These are phyloP conservation scores for Pycnonotus jocosus DNA, from an alignment of 2,113 vertebrate genomes.

Conservation along the genomic window DNA sequence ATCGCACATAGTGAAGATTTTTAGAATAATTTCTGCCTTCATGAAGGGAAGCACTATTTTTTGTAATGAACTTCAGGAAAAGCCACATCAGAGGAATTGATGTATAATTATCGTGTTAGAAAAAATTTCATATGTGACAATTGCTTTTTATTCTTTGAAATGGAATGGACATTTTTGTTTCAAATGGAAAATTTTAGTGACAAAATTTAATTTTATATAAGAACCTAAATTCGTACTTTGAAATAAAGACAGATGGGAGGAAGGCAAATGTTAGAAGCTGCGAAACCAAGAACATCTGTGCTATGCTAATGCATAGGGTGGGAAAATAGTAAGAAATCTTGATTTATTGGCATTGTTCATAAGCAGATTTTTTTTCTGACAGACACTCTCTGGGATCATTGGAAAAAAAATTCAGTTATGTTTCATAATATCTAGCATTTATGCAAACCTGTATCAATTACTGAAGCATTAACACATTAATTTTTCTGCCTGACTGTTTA, in stretches of 20 bases:
- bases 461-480: background rate
- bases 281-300: background rate
- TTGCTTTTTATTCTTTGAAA: background rate
- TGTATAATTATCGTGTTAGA: background rate
- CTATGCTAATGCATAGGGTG: background rate
- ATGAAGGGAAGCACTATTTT: background rate
- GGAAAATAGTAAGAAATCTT: background rate
- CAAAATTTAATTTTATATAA: background rate
- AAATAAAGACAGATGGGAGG: background rate
- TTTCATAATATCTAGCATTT: background rate
- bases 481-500: background rate
- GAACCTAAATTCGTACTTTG: background rate
- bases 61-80: background rate
- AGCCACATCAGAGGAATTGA: background rate
- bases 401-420: background rate
- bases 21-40: background rate
- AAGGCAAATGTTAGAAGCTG: background rate
- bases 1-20: background rate
- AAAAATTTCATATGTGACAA: fast-evolving
- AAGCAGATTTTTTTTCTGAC: background rate
- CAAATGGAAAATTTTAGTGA: background rate
- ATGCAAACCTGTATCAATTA: background rate
- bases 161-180: background rate
- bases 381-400: background rate
- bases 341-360: background rate